Percentiles rank a stretch among this genome's conserved stretches.
These are phyloP conservation scores for Tokudaia tokunoshimensis DNA, from an alignment of 2,797 vertebrate genomes.

Conservation along the genomic window DNA sequence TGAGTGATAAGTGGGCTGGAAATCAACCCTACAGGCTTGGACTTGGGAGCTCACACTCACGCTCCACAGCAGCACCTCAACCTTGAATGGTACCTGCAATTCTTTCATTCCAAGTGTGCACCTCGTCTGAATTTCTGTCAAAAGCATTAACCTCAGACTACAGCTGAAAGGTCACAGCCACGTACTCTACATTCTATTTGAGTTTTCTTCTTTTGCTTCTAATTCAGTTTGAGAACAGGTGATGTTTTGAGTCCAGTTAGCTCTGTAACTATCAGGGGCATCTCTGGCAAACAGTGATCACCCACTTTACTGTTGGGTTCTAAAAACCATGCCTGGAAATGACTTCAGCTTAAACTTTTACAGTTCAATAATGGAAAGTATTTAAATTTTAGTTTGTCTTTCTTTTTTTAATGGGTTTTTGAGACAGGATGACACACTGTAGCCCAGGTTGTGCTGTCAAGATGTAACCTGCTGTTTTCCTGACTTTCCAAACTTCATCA, in stretches of 20 bases:
- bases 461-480: not conserved
- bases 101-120: not conserved
- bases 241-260: not conserved
- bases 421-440: not conserved
- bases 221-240: not conserved
- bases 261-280: not conserved
- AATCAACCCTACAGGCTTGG: not conserved
- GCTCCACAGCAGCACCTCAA: not conserved
- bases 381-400: not conserved
- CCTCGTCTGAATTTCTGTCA: not conserved
- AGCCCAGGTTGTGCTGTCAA: not conserved
- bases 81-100: not conserved
- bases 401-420: not conserved
- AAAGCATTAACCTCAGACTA: not conserved
- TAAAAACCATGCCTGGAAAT: not conserved
- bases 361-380: not conserved
- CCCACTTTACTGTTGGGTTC: not conserved
- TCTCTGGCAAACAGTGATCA: not conserved
- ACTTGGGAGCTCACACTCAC: not conserved
- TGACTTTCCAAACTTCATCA: conserved; percentile 18
- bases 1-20: not conserved
- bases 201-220: not conserved
- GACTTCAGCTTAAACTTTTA: not conserved
- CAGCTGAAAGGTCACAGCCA: not conserved
- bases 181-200: not conserved